These are phyloP conservation scores for Stegophylla sp. DNA, from an alignment of 2,888 invertebrate genomes.

Conservation along the genomic window DNA sequence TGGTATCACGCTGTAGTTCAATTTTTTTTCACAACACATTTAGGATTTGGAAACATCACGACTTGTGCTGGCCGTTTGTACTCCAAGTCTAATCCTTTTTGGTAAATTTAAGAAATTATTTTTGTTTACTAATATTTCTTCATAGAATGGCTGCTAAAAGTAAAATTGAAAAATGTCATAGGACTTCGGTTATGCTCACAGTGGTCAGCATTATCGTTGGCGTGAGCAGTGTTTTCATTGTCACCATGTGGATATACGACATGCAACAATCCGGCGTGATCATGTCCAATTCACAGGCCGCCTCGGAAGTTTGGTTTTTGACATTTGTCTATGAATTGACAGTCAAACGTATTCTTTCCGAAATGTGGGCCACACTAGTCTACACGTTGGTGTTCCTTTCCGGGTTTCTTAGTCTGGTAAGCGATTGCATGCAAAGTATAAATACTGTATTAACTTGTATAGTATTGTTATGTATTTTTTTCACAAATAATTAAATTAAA, in stretches of 20 bases:
- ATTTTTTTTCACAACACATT: conserved; percentile 72
- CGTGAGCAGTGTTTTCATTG: conserved; percentile 69
- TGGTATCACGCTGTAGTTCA: conserved; percentile 74
- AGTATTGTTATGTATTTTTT: too few species aligned
- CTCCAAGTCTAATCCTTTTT: conserved; percentile 72
- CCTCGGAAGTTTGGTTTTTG: conserved; percentile 70
- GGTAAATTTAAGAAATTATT: conserved; percentile 65
- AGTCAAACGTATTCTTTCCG: conserved; percentile 67
- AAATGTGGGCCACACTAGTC: conserved; percentile 69
- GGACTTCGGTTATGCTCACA: conserved; percentile 71
- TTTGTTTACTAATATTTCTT: too few species aligned
- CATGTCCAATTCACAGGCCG: conserved; percentile 65
- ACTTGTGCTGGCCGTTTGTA: conserved; percentile 73
- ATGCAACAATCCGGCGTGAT: conserved; percentile 59
- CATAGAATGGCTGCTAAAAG: too few species aligned
- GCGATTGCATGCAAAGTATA: conserved; percentile 62
- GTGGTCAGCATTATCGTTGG: conserved; percentile 70
- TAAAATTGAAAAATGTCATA: conserved; percentile 64
- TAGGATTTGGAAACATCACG: conserved; percentile 72
- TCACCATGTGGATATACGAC: conserved; percentile 67
- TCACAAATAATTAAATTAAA: too few species aligned
- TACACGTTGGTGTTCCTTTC: conserved; percentile 69
- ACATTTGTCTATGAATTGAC: conserved; percentile 70
- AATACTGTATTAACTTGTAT: too few species aligned
- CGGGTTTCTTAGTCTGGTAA: conserved; percentile 72